Conservation (phyloP, 2,888 invertebrate species). For the Oeneis ivallda region DNA sequence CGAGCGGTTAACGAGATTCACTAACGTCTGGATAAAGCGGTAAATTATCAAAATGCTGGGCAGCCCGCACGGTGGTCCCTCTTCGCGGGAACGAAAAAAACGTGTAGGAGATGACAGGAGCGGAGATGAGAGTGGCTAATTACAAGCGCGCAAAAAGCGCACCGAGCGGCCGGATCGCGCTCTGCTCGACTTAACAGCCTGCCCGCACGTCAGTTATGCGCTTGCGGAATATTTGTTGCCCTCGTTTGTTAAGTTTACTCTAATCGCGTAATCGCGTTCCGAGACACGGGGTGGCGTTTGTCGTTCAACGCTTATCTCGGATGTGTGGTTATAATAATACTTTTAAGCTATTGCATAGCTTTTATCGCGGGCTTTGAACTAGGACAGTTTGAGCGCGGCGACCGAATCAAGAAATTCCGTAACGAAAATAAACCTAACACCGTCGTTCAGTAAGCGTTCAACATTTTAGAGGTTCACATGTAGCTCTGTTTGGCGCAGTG, state of each 20-base stretch:
- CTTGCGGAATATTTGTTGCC: conserved; percentile 39
- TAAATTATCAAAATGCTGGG: conserved; percentile 77
- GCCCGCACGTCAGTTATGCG: conserved; percentile 62
- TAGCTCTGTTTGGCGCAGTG: no score
- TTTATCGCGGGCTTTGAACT: no score
- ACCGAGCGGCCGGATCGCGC: conserved; percentile 57
- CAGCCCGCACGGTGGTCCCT: conserved; percentile 70
- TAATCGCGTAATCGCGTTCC: conserved; percentile 2
- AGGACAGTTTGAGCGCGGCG: no score
- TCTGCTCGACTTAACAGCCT: conserved; percentile 12
- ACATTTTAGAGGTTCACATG: no score
- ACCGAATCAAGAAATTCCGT: no score
- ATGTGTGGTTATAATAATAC: conserved; percentile 28
- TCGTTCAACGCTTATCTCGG: conserved; percentile 30
- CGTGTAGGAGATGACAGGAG: conserved; percentile 78
- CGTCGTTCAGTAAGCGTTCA: no score
- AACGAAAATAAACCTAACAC: no score
- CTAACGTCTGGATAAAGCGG: conserved; percentile 78
- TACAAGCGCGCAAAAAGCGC: conserved; percentile 66
- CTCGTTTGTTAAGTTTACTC: conserved; percentile 14
- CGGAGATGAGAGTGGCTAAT: conserved; percentile 72
- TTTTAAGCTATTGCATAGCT: no score
- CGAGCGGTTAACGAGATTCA: conserved; percentile 78
- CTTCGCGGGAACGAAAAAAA: conserved; percentile 64
- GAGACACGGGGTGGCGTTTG: conserved; percentile 13